phyloP scores from a whole-genome alignment of 2,113 vertebrate species.

The Phocoena phocoena region DNA sequence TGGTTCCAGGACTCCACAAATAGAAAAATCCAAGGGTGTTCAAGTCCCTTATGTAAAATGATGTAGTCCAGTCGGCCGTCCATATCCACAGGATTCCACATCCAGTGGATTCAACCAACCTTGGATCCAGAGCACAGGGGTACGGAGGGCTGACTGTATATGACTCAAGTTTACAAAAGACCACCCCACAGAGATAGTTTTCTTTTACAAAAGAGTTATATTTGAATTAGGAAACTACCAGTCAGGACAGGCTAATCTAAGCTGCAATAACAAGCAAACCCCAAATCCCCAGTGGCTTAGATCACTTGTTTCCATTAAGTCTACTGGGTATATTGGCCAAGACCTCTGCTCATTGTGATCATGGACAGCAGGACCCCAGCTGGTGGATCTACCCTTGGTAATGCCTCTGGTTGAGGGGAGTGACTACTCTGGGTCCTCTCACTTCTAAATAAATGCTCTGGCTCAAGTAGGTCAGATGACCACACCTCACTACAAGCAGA shows the following conservation, averaged over 20 bases:
- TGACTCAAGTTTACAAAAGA: neutral
- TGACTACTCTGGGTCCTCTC: neutral
- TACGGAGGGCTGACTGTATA: neutral
- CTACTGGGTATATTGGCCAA: neutral
- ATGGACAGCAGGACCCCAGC: neutral
- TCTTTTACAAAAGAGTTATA: neutral
- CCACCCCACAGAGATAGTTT: neutral
- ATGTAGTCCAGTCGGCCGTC: neutral
- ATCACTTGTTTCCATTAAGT: neutral
- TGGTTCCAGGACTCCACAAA: neutral
- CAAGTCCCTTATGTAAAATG: neutral
- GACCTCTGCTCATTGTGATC: neutral
- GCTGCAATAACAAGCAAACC: neutral
- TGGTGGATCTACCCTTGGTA: neutral
- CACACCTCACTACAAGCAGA: neutral
- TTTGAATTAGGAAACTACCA: conserved; percentile 29
- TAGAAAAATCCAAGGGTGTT: neutral
- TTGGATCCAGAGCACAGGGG: neutral
- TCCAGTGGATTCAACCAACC: neutral
- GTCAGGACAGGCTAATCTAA: neutral
- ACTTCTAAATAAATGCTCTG: neutral
- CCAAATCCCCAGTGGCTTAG: neutral
- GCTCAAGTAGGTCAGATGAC: too few species aligned
- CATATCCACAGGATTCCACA: neutral
- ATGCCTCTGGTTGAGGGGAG: neutral